These are phyloP conservation scores for Maniola jurtina DNA, from an alignment of 1,140 invertebrate genomes.

Conservation along the genomic window DNA sequence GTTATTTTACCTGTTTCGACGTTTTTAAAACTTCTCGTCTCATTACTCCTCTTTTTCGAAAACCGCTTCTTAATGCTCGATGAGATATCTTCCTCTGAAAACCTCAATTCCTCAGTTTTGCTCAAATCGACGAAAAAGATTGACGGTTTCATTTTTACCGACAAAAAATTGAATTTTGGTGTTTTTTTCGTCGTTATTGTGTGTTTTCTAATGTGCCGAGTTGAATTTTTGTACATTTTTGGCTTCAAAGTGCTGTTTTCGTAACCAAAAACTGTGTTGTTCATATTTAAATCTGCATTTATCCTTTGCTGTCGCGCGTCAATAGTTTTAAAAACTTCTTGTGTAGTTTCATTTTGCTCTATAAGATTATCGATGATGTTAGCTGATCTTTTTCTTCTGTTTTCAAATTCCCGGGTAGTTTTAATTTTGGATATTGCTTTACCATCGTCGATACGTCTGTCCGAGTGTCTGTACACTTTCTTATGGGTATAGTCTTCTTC, in stretches of 20 bases:
- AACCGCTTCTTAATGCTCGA: slow-evolving; percentile 37
- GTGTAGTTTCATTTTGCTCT: slow-evolving; percentile 15
- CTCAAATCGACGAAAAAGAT: slow-evolving; percentile 20
- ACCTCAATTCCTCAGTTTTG: slow-evolving; percentile 25
- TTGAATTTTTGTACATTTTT: background rate
- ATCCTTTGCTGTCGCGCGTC: background rate
- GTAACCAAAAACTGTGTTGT: slow-evolving; percentile 4
- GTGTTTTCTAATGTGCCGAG: background rate
- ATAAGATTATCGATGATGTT: slow-evolving; percentile 44
- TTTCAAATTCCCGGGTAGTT: slow-evolving; percentile 20
- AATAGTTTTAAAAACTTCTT: background rate
- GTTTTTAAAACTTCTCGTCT: slow-evolving; percentile 23
- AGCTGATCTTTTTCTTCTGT: slow-evolving; percentile 42
- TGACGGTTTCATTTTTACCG: slow-evolving; percentile 21
- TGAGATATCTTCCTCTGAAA: slow-evolving; percentile 42
- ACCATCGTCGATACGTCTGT: slow-evolving; percentile 13
- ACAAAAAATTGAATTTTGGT: slow-evolving; percentile 31
- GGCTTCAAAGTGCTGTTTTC: slow-evolving; percentile 1
- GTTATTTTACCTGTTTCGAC: background rate
- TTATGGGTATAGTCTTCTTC: slow-evolving; percentile 38
- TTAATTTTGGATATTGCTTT: slow-evolving; percentile 32
- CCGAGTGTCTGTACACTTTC: slow-evolving; percentile 18
- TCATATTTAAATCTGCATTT: background rate
- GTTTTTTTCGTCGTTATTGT: slow-evolving; percentile 1
- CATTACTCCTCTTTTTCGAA: slow-evolving; percentile 24